Evolutionary conservation across 2,888 invertebrate species (phyloP).

Genomic region (Athrips mouffetella): DNA sequence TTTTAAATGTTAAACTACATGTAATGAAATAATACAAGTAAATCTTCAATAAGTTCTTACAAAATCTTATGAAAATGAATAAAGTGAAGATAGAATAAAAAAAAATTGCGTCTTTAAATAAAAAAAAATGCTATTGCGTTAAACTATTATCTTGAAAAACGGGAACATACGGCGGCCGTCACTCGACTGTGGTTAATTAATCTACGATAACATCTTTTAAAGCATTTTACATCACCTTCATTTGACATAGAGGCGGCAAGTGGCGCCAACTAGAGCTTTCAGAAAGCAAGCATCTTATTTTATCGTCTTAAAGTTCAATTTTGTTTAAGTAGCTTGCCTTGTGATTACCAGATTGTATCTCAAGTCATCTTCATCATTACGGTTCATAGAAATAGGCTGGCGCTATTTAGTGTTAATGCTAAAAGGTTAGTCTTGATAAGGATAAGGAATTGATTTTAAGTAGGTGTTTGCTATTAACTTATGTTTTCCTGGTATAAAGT

Average conservation of each 20-base stretch:
- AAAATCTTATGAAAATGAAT: no score
- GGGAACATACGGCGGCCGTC: slow-evolving; percentile 5
- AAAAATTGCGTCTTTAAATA: no score
- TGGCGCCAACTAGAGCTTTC: no score
- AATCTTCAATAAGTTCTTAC: no score
- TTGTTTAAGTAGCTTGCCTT: background rate
- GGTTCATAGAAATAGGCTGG: background rate
- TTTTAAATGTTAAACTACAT: no score
- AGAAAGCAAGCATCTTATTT: no score
- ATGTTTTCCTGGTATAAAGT: no score
- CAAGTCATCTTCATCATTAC: slow-evolving; percentile 4
- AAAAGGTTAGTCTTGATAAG: slow-evolving; percentile 1
- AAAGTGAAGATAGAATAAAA: no score
- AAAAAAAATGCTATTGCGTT: no score
- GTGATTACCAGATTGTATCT: slow-evolving; percentile 2
- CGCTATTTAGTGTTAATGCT: slow-evolving; percentile 6
- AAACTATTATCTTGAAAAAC: no score
- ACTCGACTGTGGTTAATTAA: slow-evolving; percentile 18
- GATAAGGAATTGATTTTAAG: background rate
- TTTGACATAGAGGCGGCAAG: slow-evolving; percentile 7
- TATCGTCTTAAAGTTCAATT: background rate
- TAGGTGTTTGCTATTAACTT: background rate
- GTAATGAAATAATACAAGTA: no score
- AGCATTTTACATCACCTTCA: slow-evolving; percentile 4
- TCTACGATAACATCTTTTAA: slow-evolving; percentile 16